Evolutionary conservation across 2,113 vertebrate species (phyloP).

Genomic region (Hydropotes inermis): DNA sequence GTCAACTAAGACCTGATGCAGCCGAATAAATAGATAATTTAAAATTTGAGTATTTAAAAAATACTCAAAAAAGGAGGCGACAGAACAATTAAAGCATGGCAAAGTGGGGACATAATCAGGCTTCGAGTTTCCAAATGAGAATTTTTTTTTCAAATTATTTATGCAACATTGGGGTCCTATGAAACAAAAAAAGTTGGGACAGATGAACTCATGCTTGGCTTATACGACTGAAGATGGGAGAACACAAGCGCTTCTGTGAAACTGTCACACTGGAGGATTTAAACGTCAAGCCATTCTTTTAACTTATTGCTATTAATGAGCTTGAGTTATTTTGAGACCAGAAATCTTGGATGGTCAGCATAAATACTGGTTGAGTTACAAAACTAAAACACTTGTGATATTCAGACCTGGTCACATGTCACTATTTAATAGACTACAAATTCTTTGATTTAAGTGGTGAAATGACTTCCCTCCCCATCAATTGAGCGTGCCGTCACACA

Average conservation of each 20-base stretch:
- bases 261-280: neutral
- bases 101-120: neutral
- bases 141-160: neutral
- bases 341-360: slow-evolving; percentile 10
- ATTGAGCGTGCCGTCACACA: neutral
- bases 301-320: slow-evolving; percentile 42
- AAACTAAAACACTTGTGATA: slow-evolving; percentile 9
- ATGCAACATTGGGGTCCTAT: neutral
- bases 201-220: neutral
- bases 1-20: neutral
- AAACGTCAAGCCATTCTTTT: slow-evolving; percentile 37
- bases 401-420: rapidly evolving
- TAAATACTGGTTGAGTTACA: neutral
- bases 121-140: neutral
- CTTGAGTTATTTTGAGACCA: neutral
- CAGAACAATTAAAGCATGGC: neutral
- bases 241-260: neutral
- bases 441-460: neutral
- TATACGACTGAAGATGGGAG: neutral
- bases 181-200: neutral
- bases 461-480: neutral
- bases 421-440: neutral
- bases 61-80: neutral
- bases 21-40: neutral
- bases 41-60: neutral